Evolutionary conservation across 2,888 invertebrate species (phyloP), one percentile per base, ranked within the genome.

Genomic region (Drosophila kambysellisi): DNA sequence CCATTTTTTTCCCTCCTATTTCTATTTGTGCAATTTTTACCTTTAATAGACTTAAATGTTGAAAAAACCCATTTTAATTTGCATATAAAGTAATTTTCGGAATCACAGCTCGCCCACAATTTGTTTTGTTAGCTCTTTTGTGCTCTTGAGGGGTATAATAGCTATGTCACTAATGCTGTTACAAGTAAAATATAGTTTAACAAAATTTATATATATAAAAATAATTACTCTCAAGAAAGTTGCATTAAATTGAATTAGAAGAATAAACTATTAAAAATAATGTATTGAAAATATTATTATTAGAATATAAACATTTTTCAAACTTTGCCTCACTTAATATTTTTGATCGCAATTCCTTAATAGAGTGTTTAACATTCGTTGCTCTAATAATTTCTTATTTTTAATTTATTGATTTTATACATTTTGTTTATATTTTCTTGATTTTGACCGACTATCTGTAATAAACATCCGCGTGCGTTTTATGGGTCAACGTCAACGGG

Each of bases 401-500:
- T 0, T 2, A 46, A 25, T 46, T 56, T 61, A 59, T 80, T 57
- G 35, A 53, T 59, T 76, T 66, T 52, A 33, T 52, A 33, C 46
- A 54, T 43, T 77, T 77, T 63, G 56, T 63, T 73, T 50, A 54
- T 63, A 32, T 70, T 68, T 53, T 69, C 39, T 70, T 54, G 46
- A 33, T 54, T 69, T 66, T 51, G 68, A 17, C 29, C 51, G 41
- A 53, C 17, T 32, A 32, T 25, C 53, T 59, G 51, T 63, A 71
- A 63, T 71, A 60, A 53, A 76, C 70, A 88, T 89, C 85, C 85
- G 88, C 74, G 71, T 70, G 77, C 57, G 56, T 48, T 86, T 86
- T 86, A 86, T 86, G 88, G 85, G 85, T 86, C 85, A 85, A 76
- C 82, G 74, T 62, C 64, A 70, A 59, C 41, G 53, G 65, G 61